Base-by-base conservation (phyloP, 2,113 vertebrate species). In the Channa maculata region DNA sequence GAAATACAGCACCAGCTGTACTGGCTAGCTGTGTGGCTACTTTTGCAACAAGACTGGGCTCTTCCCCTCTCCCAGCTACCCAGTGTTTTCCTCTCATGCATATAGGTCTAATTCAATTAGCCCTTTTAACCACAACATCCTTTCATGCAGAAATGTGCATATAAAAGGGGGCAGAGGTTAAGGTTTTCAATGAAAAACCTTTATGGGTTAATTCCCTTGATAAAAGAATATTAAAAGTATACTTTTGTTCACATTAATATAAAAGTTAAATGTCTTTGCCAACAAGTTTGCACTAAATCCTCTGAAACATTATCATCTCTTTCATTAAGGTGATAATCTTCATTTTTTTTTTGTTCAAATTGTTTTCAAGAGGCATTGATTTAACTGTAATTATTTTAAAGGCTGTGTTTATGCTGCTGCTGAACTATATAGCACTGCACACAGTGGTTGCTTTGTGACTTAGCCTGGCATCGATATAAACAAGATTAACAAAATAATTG, bases 1-100 rank as follows among this genome's bases (percentile, higher is more conserved):
- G 93, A 95, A 95, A 94, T 95, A 95, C 93, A 94, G 94, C 93
- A 95, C 94, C 94, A 95, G 91, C 94, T 95, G 94, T 92, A 88
- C 84, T 83, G 85, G 84, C 74, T 85, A 73, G 24, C 24, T 90
- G 86, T 91, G 89, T 93, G 90, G 90, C 84, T 84, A 76, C 88
- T 86, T 43, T 88, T 85, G 90, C 84, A 90, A 77, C 33, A 68
- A 81, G 82, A 73, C 80, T 34, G 71, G 73, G 76, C 63, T 62
- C 65, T 43, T 62, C 67, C 71, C 71, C 74, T 71, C 75, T 75
- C 67, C 45, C 82, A 78, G 69, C 66, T 72, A 72, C 72, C 71
- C 72, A 62, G 66, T 79, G 82, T 77, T 90, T 88, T 88, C 88
- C 79, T 80, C 84, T 86, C 85, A 88, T 70, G 84, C 88, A 89